Evolutionary conservation across 2,113 vertebrate species (phyloP).

Genomic region (Smithornis capensis): DNA sequence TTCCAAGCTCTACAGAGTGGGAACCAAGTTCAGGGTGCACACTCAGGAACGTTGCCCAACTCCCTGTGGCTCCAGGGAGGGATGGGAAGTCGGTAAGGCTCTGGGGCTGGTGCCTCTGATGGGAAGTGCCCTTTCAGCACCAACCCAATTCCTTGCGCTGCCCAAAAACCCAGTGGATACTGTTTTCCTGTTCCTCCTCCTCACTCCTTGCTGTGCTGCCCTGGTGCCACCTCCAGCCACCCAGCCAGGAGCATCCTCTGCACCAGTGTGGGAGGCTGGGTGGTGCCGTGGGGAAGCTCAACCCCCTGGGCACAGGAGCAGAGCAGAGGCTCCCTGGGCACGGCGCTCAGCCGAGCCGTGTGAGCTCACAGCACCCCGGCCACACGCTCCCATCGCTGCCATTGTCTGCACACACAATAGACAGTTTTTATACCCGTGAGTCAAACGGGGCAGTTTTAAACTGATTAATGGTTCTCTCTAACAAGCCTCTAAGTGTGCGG

Average conservation of each 20-base stretch:
- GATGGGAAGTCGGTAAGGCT: not conserved
- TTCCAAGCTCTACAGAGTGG: rapidly evolving
- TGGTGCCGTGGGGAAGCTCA: not conserved
- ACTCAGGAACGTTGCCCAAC: rapidly evolving
- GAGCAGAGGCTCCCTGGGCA: rapidly evolving
- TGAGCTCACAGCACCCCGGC: not conserved
- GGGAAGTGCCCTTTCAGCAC: rapidly evolving
- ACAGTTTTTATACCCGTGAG: not conserved
- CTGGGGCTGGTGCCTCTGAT: not conserved
- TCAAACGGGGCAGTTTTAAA: not conserved
- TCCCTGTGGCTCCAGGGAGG: not conserved
- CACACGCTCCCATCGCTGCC: not conserved
- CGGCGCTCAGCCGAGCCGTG: rapidly evolving
- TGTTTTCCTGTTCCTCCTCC: not conserved
- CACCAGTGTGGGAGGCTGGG: rapidly evolving
- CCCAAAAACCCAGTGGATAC: rapidly evolving
- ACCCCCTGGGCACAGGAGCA: rapidly evolving
- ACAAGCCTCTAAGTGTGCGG: not conserved
- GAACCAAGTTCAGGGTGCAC: not conserved
- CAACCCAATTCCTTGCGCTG: not conserved
- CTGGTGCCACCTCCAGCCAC: not conserved
- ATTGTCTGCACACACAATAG: not conserved
- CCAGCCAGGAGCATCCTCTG: not conserved
- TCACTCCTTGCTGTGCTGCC: rapidly evolving
- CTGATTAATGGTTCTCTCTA: not conserved